Conservation (phyloP, 2,797 vertebrate species). For the Cercopithecus diana region DNA sequence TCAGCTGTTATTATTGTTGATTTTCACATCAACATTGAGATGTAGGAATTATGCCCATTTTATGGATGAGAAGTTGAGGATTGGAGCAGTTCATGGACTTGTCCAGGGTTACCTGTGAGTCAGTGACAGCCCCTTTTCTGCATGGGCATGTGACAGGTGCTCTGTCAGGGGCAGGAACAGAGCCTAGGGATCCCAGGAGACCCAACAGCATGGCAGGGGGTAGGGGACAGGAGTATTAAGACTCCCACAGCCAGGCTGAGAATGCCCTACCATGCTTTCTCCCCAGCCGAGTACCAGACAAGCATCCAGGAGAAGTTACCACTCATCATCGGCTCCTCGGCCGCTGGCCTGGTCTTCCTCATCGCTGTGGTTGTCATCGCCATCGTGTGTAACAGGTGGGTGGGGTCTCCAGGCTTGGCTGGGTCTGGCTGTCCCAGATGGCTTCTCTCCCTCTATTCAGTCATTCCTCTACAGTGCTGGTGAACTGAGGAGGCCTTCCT, state of each 20-base stretch:
- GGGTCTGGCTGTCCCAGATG: not conserved
- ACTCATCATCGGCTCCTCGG: constrained; percentile 96
- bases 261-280: not conserved
- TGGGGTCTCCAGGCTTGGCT: not conserved
- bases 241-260: fast-evolving
- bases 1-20: not conserved
- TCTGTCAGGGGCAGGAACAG: not conserved
- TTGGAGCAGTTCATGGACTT: not conserved
- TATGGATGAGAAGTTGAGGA: not conserved
- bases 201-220: not conserved
- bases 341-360: constrained; percentile 96
- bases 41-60: not conserved
- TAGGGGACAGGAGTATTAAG: not conserved
- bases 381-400: constrained; percentile 97
- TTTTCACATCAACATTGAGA: not conserved
- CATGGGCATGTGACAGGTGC: not conserved
- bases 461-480: not conserved
- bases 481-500: not conserved
- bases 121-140: not conserved
- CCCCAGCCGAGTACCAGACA: constrained; percentile 95
- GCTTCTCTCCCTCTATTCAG: not conserved
- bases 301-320: constrained; percentile 98
- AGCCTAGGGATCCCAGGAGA: not conserved
- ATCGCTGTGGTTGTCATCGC: constrained; percentile 95
- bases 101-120: not conserved